Conservation (phyloP, 2,797 vertebrate genomes). For the Thaleichthys pacificus region DNA sequence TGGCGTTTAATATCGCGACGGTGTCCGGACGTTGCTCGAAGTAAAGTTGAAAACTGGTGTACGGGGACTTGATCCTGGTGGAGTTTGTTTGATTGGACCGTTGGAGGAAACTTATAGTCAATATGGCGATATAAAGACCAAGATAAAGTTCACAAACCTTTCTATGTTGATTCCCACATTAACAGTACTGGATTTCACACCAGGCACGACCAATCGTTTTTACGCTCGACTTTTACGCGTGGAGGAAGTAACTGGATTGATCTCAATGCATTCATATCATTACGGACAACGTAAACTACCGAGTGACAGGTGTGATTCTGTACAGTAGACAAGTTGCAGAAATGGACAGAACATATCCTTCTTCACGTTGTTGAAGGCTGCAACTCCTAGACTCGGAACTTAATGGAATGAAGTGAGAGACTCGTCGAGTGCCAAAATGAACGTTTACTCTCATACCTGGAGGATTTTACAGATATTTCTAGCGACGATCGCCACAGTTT, state of each 20-base stretch:
- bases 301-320: constrained; percentile 62
- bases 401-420: constrained; percentile 53
- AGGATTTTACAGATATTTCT: constrained; percentile 66
- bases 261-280: constrained; percentile 29
- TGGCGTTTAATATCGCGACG: constrained; percentile 47
- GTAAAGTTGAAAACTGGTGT: constrained; percentile 3
- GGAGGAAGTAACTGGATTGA: constrained; percentile 20
- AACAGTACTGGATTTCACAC: constrained; percentile 6
- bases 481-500: constrained; percentile 55
- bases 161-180: no score
- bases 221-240: constrained; percentile 72
- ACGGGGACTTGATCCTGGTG: background rate
- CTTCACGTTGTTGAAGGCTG: constrained; percentile 41
- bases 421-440: constrained; percentile 69
- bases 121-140: background rate
- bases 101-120: background rate
- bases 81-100: background rate
- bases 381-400: constrained; percentile 48
- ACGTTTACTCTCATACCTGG: constrained; percentile 58
- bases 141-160: background rate
- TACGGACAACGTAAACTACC: constrained; percentile 21
- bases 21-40: constrained; percentile 8
- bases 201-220: constrained; percentile 17
- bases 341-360: constrained; percentile 48
- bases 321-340: constrained; percentile 32